Evolutionary conservation across 2,888 invertebrate species (phyloP).

Genomic region (Priocnemis perturbator): DNA sequence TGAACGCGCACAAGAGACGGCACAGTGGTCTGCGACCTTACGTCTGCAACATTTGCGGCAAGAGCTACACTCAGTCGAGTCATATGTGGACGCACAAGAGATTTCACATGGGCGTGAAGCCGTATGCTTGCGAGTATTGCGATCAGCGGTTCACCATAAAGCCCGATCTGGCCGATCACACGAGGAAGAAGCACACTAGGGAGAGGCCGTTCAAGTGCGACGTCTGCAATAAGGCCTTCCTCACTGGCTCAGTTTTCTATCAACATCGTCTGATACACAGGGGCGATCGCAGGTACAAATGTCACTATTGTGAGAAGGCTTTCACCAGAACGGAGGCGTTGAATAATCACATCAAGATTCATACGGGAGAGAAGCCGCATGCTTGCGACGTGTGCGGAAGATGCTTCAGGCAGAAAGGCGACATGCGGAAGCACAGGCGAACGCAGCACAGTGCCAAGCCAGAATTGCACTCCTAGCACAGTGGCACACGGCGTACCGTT

Average conservation of each 20-base stretch:
- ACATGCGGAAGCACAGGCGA: conserved; percentile 67
- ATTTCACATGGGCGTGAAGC: conserved; percentile 82
- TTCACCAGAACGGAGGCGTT: conserved; percentile 81
- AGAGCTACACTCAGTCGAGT: conserved; percentile 78
- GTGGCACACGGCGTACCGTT: too few species aligned
- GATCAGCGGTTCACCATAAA: conserved; percentile 80
- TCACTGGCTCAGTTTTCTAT: conserved; percentile 81
- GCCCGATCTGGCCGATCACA: conserved; percentile 81
- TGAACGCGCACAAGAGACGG: conserved; percentile 65
- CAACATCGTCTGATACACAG: conserved; percentile 81
- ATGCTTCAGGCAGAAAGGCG: conserved; percentile 68
- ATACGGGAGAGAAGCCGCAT: conserved; percentile 75
- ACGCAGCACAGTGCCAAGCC: conserved; percentile 57
- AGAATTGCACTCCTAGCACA: conserved; percentile 10
- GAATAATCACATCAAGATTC: conserved; percentile 80
- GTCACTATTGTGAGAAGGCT: conserved; percentile 80
- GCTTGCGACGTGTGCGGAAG: conserved; percentile 67
- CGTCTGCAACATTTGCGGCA: conserved; percentile 68
- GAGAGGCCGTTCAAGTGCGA: conserved; percentile 80
- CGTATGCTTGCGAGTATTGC: conserved; percentile 80
- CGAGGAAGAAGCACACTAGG: conserved; percentile 81
- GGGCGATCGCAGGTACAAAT: conserved; percentile 80
- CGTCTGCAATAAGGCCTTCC: conserved; percentile 80
- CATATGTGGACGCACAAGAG: conserved; percentile 82
- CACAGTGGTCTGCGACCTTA: conserved; percentile 67